These are phyloP conservation scores for Cisticola juncidis DNA, from an alignment of 2,113 vertebrate genomes.

Conservation along the genomic window DNA sequence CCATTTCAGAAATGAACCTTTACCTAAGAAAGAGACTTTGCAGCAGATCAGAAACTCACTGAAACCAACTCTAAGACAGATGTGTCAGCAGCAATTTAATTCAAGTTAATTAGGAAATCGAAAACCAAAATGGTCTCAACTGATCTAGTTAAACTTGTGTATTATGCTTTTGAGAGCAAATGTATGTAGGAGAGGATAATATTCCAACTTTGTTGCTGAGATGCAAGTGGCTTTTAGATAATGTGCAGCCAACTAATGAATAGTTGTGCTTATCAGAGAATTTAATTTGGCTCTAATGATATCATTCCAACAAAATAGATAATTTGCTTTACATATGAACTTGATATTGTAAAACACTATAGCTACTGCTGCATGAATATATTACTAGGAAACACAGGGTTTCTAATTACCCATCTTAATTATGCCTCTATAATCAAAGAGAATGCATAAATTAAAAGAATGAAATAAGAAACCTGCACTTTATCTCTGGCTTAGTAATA, in stretches of 20 bases:
- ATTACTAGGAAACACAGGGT: conserved; percentile 64
- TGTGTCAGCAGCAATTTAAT: background rate
- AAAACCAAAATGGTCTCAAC: background rate
- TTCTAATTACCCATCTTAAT: conserved; percentile 75
- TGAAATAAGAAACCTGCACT: conserved; percentile 4
- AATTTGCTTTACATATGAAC: conserved; percentile 71
- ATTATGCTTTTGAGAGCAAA: conserved; percentile 22
- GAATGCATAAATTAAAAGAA: conserved; percentile 28
- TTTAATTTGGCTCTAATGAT: conserved; percentile 57
- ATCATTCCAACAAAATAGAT: conserved; percentile 68
- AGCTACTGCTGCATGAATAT: conserved; percentile 61
- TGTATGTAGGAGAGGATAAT: background rate
- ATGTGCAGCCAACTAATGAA: conserved; percentile 40
- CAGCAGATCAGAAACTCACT: background rate
- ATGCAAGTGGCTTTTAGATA: conserved; percentile 31
- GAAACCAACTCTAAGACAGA: background rate
- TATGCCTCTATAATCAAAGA: conserved; percentile 55
- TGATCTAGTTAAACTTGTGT: conserved; percentile 12
- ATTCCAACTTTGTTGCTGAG: background rate
- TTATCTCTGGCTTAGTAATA: conserved; percentile 37
- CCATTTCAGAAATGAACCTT: background rate
- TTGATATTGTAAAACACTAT: conserved; percentile 67
- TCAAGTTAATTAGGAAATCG: conserved; percentile 1
- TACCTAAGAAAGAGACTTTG: background rate
- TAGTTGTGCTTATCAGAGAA: conserved; percentile 61